phyloP scores from a whole-genome alignment of 2,888 invertebrate genomes.

The Drosophila siamana region DNA sequence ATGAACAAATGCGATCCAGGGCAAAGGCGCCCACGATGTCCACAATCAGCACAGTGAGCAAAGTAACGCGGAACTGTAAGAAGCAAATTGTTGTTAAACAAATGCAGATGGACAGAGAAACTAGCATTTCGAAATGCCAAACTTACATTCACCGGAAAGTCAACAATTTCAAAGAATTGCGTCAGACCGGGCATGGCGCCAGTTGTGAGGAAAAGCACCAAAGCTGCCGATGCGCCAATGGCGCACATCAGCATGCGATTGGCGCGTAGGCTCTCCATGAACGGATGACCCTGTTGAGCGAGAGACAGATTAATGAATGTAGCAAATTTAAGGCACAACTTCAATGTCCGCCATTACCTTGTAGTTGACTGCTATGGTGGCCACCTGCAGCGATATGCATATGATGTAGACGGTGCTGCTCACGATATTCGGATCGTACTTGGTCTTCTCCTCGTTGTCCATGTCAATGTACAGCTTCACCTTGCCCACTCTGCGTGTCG shows the following conservation, averaged over 20 bases:
- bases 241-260: conserved; percentile 97
- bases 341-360: conserved; percentile 88
- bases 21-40: conserved; percentile 95
- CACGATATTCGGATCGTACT: conserved; percentile 96
- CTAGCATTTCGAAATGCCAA: not conserved
- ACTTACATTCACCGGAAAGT: conserved; percentile 95
- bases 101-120: no score
- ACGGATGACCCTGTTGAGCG: conserved; percentile 97
- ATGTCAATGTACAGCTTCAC: conserved; percentile 88
- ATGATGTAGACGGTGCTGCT: conserved; percentile 99
- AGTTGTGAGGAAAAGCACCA: conserved; percentile 93
- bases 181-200: conserved; percentile 94
- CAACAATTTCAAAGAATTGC: conserved; percentile 96
- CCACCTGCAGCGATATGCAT: conserved; percentile 98
- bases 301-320: conserved; percentile 32
- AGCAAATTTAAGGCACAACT: no score
- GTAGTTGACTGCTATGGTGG: conserved; percentile 99
- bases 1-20: conserved; percentile 93
- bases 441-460: conserved; percentile 90
- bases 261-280: conserved; percentile 97
- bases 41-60: conserved; percentile 93
- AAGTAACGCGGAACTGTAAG: conserved; percentile 93
- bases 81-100: conserved; percentile 49
- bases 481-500: conserved; percentile 86
- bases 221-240: conserved; percentile 92